Evolutionary conservation across 2,888 invertebrate genomes (phyloP).

Genomic region (Syritta pipiens): DNA sequence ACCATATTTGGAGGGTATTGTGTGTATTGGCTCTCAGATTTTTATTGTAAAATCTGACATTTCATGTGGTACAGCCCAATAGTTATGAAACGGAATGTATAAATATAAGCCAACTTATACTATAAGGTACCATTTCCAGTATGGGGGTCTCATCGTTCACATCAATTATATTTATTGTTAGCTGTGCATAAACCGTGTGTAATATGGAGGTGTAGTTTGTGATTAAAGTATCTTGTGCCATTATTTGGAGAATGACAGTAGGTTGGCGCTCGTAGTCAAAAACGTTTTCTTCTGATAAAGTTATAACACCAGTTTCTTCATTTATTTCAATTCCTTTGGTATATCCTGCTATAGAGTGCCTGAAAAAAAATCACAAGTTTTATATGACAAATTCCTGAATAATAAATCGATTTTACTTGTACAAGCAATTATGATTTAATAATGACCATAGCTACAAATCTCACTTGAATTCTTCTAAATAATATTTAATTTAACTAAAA

Average conservation of each 20-base stretch:
- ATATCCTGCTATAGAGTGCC: constrained; percentile 81
- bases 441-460: too few species aligned
- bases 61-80: too few species aligned
- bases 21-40: too few species aligned
- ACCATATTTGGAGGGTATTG: too few species aligned
- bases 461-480: too few species aligned
- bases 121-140: constrained; percentile 81
- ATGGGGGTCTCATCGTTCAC: constrained; percentile 87
- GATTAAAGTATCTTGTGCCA: constrained; percentile 80
- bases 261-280: constrained; percentile 84
- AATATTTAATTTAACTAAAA: too few species aligned
- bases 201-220: constrained; percentile 49
- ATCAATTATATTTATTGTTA: constrained; percentile 83
- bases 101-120: too few species aligned
- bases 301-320: constrained; percentile 81
- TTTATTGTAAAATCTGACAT: too few species aligned
- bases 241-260: constrained; percentile 81
- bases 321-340: constrained; percentile 81
- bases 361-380: constrained; percentile 74
- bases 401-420: too few species aligned
- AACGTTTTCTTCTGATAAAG: constrained; percentile 80
- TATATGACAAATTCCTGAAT: too few species aligned
- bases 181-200: constrained; percentile 79
- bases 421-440: too few species aligned
- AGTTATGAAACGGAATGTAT: too few species aligned